These are phyloP conservation scores for Oryzias javanicus DNA, from an alignment of 2,113 vertebrate genomes.

Conservation along the genomic window DNA sequence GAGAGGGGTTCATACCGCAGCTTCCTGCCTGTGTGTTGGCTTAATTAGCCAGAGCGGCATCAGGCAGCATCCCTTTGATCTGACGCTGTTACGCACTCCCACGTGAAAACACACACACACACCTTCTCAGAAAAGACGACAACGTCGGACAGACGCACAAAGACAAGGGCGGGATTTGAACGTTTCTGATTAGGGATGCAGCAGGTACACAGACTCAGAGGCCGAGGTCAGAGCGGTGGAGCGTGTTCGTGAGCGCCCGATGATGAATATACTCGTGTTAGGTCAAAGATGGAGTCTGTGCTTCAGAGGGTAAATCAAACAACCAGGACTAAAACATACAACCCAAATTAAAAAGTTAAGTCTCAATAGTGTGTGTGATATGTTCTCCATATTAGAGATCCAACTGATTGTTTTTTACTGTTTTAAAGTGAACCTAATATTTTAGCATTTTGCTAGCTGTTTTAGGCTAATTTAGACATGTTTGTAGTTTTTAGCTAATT, in stretches of 20 bases:
- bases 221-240: not conserved
- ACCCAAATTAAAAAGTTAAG: too few relatives aligned
- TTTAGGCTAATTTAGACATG: too few relatives aligned
- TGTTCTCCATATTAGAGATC: too few relatives aligned
- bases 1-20: constrained; percentile 16
- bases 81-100: constrained; percentile 26
- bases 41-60: constrained; percentile 55
- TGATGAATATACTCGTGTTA: not conserved
- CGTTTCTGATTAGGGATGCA: constrained; percentile 14
- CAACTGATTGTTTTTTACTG: too few relatives aligned
- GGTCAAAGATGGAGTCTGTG: constrained; percentile 24
- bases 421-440: too few relatives aligned
- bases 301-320: constrained; percentile 11
- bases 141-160: constrained; percentile 4
- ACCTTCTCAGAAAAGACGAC: constrained; percentile 6
- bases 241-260: constrained; percentile 7
- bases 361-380: too few relatives aligned
- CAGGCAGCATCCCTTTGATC: constrained; percentile 61
- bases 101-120: constrained; percentile 17
- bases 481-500: too few relatives aligned
- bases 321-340: constrained; percentile 2
- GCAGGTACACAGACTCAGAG: not conserved
- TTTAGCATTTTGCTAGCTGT: too few relatives aligned
- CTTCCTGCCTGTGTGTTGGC: constrained; percentile 17
- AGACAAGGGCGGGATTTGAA: not conserved